Percentiles rank a stretch among this genome's conserved stretches.
These are phyloP conservation scores for Sialis fuliginosa DNA, from an alignment of 2,888 invertebrate species.

Conservation along the genomic window DNA sequence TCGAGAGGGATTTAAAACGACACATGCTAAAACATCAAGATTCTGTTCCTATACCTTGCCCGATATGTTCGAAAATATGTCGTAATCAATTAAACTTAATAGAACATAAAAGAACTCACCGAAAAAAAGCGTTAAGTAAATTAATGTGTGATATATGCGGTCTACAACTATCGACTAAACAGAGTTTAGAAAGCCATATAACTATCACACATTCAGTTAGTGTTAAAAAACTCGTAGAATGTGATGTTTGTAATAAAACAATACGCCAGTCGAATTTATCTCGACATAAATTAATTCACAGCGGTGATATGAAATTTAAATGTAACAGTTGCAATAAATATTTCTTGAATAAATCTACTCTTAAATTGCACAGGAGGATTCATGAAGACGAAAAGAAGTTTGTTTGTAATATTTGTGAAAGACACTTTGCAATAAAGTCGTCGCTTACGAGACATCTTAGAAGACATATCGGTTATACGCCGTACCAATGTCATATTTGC, in stretches of 20 bases:
- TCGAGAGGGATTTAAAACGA: conserved; percentile 1
- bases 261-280: neutral
- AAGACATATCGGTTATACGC: conserved; percentile 33
- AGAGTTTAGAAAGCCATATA: neutral
- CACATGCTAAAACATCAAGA: conserved; percentile 1
- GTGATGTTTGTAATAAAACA: conserved; percentile 7
- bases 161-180: neutral
- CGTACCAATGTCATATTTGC: conserved; percentile 34
- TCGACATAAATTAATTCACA: conserved; percentile 2
- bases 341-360: conserved; percentile 20
- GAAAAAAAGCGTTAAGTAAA: neutral
- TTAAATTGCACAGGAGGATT: conserved; percentile 30
- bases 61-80: neutral
- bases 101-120: neutral
- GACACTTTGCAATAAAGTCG: conserved; percentile 31
- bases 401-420: conserved; percentile 34
- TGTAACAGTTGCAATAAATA: conserved; percentile 14
- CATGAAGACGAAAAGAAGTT: conserved; percentile 33
- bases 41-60: neutral
- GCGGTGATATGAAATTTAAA: neutral
- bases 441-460: conserved; percentile 30
- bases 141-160: neutral
- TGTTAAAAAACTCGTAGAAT: neutral
- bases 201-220: neutral
- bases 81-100: neutral